These are phyloP conservation scores for Delphinapterus leucas DNA, from an alignment of 2,113 vertebrate species.

Conservation along the genomic window DNA sequence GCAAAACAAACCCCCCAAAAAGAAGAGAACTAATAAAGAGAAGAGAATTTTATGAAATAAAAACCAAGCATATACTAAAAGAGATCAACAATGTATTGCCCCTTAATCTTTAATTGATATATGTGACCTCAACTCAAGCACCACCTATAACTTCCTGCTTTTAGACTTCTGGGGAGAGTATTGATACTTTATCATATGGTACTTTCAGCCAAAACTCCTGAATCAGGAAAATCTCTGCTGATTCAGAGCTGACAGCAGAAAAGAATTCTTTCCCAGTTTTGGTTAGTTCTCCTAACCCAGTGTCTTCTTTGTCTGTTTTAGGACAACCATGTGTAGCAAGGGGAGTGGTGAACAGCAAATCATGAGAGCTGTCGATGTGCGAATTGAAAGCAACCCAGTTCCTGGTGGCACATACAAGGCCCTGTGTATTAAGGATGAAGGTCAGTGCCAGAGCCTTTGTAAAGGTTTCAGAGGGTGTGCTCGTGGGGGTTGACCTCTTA, in stretches of 20 bases:
- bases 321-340: slow-evolving; percentile 90
- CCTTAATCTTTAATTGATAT: not conserved
- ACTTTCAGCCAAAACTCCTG: not conserved
- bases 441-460: slow-evolving; percentile 81
- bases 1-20: not conserved
- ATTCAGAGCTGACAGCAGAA: not conserved
- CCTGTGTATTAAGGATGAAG: slow-evolving; percentile 94
- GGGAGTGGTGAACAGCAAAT: slow-evolving; percentile 82
- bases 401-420: slow-evolving; percentile 81
- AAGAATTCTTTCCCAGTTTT: not conserved
- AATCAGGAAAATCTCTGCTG: not conserved
- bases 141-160: not conserved
- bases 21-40: not conserved
- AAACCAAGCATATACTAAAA: not conserved
- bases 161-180: not conserved
- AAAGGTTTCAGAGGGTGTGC: not conserved
- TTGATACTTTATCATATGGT: not conserved
- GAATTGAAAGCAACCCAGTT: slow-evolving; percentile 84
- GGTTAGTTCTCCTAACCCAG: not conserved
- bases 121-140: not conserved
- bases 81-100: not conserved
- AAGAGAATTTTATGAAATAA: not conserved
- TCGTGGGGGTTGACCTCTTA: not conserved
- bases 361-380: slow-evolving; percentile 88
- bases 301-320: slow-evolving; percentile 79